These are phyloP conservation scores for Poecile montanus DNA, from an alignment of 2,797 vertebrate genomes.

Conservation along the genomic window DNA sequence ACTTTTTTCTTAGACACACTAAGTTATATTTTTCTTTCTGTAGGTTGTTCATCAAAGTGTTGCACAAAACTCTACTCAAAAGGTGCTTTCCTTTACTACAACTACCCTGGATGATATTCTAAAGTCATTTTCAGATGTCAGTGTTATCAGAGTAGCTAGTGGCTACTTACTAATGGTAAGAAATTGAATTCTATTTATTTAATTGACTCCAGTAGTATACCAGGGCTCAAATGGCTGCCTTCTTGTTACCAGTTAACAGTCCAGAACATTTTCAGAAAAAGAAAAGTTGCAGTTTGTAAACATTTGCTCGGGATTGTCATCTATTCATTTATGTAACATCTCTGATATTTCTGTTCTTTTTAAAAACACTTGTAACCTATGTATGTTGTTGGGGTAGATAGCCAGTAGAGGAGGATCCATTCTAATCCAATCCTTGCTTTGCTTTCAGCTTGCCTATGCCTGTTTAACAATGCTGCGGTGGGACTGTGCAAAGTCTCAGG, in stretches of 20 bases:
- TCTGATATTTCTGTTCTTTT: background rate
- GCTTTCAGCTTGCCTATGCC: constrained; percentile 90
- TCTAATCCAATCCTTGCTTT: constrained; percentile 51
- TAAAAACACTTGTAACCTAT: background rate
- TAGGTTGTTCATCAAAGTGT: constrained; percentile 87
- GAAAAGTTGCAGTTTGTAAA: background rate
- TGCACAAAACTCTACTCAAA: constrained; percentile 90
- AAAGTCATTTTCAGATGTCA: constrained; percentile 96
- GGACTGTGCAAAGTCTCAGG: constrained; percentile 98
- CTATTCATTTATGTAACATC: background rate
- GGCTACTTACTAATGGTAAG: constrained; percentile 95
- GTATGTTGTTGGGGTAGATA: background rate
- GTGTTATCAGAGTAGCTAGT: constrained; percentile 93
- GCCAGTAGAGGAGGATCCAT: constrained; percentile 31
- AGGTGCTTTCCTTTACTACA: constrained; percentile 94
- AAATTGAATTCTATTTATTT: background rate
- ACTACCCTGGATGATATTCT: constrained; percentile 96
- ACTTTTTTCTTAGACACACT: background rate
- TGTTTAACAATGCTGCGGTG: constrained; percentile 98
- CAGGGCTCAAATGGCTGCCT: background rate
- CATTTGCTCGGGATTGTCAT: background rate
- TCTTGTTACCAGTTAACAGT: background rate
- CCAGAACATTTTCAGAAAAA: background rate
- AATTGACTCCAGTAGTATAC: background rate
- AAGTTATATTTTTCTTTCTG: background rate